These are phyloP conservation scores for Cantharis lateralis DNA, from an alignment of 2,888 invertebrate species.

Conservation along the genomic window DNA sequence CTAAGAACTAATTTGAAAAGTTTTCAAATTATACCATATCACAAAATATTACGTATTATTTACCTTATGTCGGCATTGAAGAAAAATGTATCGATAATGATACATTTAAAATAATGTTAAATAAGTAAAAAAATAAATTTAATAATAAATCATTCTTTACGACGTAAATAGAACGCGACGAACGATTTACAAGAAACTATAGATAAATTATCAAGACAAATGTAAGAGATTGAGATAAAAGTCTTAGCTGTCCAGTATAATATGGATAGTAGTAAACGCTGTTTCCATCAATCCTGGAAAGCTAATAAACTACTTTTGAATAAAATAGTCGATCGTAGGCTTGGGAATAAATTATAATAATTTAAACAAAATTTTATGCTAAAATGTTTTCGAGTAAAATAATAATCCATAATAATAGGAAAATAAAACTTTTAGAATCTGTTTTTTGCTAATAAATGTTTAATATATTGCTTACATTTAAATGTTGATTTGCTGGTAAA, in stretches of 20 bases:
- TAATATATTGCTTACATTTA: too few species aligned
- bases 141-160: conserved; percentile 2
- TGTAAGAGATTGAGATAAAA: conserved; percentile 4
- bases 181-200: conserved; percentile 4
- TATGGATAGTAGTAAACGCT: conserved; percentile 4
- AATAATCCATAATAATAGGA: too few species aligned
- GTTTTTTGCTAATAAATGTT: too few species aligned
- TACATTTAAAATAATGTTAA: background rate
- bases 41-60: background rate
- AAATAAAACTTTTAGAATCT: too few species aligned
- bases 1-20: too few species aligned
- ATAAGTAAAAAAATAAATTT: background rate
- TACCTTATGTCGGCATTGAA: background rate
- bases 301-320: conserved; percentile 1
- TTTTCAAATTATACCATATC: too few species aligned
- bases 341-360: background rate
- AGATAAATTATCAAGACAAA: conserved; percentile 5
- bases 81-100: background rate
- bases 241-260: conserved; percentile 2
- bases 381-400: background rate
- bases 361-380: background rate
- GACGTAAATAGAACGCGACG: conserved; percentile 1
- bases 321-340: background rate
- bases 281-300: conserved; percentile 3
- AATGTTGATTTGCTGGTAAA: too few species aligned